Evolutionary conservation across 2,797 vertebrate genomes (phyloP), one percentile per base, ranked within the genome.

Genomic region (Megalops cyprinoides): DNA sequence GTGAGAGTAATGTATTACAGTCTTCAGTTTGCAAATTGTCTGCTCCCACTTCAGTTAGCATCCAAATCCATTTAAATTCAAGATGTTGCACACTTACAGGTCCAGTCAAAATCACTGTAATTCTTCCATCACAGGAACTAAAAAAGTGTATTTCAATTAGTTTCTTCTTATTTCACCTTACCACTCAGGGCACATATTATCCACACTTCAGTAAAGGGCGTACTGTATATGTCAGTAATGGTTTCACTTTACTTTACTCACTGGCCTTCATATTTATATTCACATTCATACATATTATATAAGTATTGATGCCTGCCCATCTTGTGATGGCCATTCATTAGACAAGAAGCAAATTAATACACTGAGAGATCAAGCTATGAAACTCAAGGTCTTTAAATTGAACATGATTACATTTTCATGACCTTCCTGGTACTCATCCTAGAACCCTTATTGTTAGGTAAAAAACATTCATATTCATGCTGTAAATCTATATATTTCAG

Each of bases 151-250:
- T 93, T 93, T 96, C 96, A 94, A 97, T 97, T 95, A 80, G 94
- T 88, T 91, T 89, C 93, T 94, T 96, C 95, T 97, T 97, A 98
- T 97, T 96, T 97, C 96, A 87, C 95, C 95, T 94, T 90, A 91
- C 92, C 96, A 96, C 96, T 96, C 92, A 88, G 96, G 97, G 95
- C 96, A 93, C 95, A 96, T 96, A 98, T 98, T 98, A 98, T 96
- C 98, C 95, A 98, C 97, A 96, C 97, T 96, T 97, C 97, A 97
- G 98, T 98, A 97, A 97, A 97, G 96, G 95, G 95, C 93, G n/a
- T n/a, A n/a, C 93, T 93, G 95, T 96, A 96, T 95, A 97, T 97
- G 96, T 97, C 91, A 96, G 95, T 94, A 94, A 94, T 90, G 90
- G 94, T 95, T 95, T 94, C 93, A 94, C 94, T 92, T 94, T 92